Percentiles rank a stretch among this genome's conserved stretches.
phyloP scores from a whole-genome alignment of 2,797 vertebrate species.

The Lindbergichthys nudifrons region DNA sequence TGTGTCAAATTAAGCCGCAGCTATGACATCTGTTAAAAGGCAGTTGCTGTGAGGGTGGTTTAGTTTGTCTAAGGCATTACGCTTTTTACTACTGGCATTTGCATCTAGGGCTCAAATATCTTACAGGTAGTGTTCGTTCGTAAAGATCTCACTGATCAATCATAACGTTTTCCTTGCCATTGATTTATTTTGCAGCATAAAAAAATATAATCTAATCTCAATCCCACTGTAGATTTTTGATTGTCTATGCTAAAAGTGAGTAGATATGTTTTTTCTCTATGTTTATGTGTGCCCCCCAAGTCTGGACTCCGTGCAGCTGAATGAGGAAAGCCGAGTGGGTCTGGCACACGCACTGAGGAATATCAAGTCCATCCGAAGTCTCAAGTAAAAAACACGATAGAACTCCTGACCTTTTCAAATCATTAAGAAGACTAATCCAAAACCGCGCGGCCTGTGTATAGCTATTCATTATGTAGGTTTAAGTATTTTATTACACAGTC shows the following conservation, averaged over 20 bases:
- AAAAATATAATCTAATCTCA: too few relatives aligned
- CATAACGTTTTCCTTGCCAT: too few relatives aligned
- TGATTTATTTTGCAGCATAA: too few relatives aligned
- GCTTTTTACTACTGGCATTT: too few relatives aligned
- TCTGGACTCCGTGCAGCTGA: slow-evolving; percentile 81
- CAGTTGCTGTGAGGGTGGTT: too few relatives aligned
- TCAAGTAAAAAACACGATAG: slow-evolving; percentile 83
- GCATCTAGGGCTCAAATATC: too few relatives aligned
- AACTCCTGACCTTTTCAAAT: slow-evolving; percentile 5
- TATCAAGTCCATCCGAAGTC: slow-evolving; percentile 75
- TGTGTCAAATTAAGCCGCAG: too few relatives aligned
- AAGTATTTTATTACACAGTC: slow-evolving; percentile 18
- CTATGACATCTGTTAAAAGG: too few relatives aligned
- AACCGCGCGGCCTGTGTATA: background rate
- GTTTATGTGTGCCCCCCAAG: slow-evolving; percentile 67
- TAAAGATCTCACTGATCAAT: too few relatives aligned
- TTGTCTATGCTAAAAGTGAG: background rate
- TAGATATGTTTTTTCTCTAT: slow-evolving; percentile 11
- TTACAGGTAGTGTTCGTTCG: too few relatives aligned
- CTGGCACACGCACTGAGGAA: slow-evolving; percentile 75
- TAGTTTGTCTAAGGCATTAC: too few relatives aligned
- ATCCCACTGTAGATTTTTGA: too few relatives aligned
- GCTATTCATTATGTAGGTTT: background rate
- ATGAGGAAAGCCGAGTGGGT: slow-evolving; percentile 49
- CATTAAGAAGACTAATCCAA: background rate